Evolutionary conservation across 2,113 vertebrate genomes (phyloP).

Genomic region (Sceloporus tristichus): DNA sequence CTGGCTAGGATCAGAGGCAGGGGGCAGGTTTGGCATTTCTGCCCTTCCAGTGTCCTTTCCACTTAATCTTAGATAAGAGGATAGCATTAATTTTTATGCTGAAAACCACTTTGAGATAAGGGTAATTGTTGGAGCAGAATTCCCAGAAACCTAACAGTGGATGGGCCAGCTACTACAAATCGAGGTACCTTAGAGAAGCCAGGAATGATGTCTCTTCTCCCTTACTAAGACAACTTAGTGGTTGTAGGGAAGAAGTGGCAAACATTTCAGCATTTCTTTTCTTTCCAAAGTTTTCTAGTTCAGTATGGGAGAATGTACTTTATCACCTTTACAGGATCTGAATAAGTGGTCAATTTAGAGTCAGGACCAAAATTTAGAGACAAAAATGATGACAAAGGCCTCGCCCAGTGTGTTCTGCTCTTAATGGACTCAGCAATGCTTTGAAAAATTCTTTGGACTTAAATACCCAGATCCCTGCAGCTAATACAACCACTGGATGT

Average conservation of each 20-base stretch:
- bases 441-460: no score
- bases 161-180: background rate
- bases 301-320: background rate
- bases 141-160: background rate
- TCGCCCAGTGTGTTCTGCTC: background rate
- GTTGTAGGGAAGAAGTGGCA: background rate
- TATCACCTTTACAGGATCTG: background rate
- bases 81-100: background rate
- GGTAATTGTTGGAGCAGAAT: background rate
- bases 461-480: no score
- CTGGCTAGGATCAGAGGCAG: background rate
- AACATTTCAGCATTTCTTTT: background rate
- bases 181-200: background rate
- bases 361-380: background rate
- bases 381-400: background rate
- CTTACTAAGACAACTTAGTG: background rate
- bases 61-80: background rate
- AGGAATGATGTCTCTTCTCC: background rate
- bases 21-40: background rate
- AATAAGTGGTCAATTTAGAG: background rate
- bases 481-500: no score
- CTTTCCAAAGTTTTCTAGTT: background rate
- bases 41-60: no score
- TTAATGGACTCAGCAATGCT: no score
- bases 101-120: background rate